These are phyloP conservation scores for Galago senegalensis DNA, from an alignment of 2,797 vertebrate species.

Conservation along the genomic window DNA sequence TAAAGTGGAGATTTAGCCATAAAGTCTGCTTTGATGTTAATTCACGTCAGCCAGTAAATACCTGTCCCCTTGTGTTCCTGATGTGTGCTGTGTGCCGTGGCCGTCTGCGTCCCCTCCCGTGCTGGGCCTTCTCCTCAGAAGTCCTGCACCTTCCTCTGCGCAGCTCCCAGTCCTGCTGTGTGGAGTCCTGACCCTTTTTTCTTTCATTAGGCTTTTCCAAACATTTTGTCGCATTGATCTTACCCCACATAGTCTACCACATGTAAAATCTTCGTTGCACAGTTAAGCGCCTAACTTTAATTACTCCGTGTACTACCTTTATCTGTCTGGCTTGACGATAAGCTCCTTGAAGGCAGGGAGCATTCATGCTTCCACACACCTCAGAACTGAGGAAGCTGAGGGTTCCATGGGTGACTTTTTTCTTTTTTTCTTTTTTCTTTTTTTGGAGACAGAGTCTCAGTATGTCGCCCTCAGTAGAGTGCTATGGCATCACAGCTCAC, in stretches of 20 bases:
- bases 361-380: not conserved
- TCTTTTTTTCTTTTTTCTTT: not conserved
- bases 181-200: not conserved
- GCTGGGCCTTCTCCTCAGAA: fast-evolving
- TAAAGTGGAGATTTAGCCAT: not conserved
- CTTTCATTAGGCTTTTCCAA: not conserved
- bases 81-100: not conserved
- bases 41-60: not conserved
- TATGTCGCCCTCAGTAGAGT: no score
- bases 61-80: not conserved
- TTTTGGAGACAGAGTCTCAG: no score
- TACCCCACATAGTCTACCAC: not conserved
- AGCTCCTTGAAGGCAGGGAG: not conserved
- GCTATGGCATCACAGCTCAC: no score
- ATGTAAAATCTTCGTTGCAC: not conserved
- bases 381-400: not conserved
- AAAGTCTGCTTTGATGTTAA: not conserved
- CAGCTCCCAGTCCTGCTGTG: not conserved
- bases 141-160: not conserved
- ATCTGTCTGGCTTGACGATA: not conserved
- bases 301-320: not conserved
- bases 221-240: not conserved
- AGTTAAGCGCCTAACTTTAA: not conserved
- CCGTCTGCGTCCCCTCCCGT: not conserved
- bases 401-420: not conserved